These are phyloP conservation scores for Palaemon carinicauda DNA, from an alignment of 1,140 invertebrate genomes.

Conservation along the genomic window DNA sequence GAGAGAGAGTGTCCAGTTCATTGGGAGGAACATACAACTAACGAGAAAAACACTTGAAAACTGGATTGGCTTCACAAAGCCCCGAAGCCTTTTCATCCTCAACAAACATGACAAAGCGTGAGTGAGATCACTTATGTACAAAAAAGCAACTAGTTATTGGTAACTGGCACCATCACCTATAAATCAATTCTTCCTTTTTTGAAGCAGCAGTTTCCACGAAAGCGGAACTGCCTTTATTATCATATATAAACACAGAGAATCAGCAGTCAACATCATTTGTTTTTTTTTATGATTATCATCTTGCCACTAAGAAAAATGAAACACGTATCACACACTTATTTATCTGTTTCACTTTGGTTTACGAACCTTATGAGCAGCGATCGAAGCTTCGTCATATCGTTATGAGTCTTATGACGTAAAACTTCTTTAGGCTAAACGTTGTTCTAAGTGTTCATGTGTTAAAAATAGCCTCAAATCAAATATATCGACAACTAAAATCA, in stretches of 20 bases:
- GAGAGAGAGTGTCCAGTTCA: neutral
- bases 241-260: slow-evolving; percentile 26
- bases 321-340: neutral
- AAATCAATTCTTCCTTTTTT: neutral
- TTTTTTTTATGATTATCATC: neutral
- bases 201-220: too few species aligned
- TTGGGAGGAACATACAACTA: neutral
- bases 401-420: too few species aligned
- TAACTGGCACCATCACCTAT: slow-evolving; percentile 49
- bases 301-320: neutral
- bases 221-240: too few species aligned
- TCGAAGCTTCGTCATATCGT: neutral
- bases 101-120: slow-evolving; percentile 22
- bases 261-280: neutral
- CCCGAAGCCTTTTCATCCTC: too few species aligned
- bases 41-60: neutral
- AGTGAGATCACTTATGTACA: slow-evolving; percentile 47
- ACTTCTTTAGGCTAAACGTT: too few species aligned
- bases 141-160: slow-evolving; percentile 21
- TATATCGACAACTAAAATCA: too few species aligned
- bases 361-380: neutral
- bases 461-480: too few species aligned
- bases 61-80: too few species aligned
- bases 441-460: too few species aligned
- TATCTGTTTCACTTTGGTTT: slow-evolving; percentile 38